Conservation (phyloP, 1,140 invertebrate species). For the Zaprionus tsacasi region DNA sequence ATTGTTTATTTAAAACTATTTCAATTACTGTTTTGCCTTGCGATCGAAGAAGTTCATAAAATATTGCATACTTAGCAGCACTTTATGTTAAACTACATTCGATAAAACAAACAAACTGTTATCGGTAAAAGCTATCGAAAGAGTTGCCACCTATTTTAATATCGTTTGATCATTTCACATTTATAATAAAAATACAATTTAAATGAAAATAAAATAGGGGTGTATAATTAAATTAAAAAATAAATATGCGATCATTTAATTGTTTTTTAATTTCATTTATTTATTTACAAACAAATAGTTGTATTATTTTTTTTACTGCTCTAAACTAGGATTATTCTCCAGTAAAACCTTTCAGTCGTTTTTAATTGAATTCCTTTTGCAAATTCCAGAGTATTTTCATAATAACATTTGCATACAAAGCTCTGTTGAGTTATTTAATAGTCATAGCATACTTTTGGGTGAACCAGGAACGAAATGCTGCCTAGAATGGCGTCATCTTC, state of each 20-base stretch:
- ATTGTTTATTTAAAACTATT: background rate
- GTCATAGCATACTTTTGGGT: constrained; percentile 34
- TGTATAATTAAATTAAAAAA: no score
- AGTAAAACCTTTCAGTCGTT: no score
- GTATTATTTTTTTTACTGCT: background rate
- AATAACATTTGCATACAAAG: constrained; percentile 68
- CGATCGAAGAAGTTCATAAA: background rate
- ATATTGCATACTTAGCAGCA: no score
- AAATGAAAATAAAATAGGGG: no score
- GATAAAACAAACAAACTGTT: no score
- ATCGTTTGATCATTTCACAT: background rate
- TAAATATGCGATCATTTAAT: no score
- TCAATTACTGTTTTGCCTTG: background rate
- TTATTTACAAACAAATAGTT: background rate
- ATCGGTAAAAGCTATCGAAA: no score
- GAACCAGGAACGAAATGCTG: constrained; percentile 13
- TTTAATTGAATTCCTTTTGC: no score
- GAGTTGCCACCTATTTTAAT: no score
- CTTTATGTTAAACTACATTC: no score
- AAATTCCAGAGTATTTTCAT: background rate
- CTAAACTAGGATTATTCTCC: no score
- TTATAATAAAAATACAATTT: background rate
- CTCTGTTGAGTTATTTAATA: constrained; percentile 47
- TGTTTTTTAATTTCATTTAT: background rate
- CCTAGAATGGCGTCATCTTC: constrained; percentile 35